Conservation (phyloP, 2,797 vertebrate genomes). For the Acanthopagrus latus region DNA sequence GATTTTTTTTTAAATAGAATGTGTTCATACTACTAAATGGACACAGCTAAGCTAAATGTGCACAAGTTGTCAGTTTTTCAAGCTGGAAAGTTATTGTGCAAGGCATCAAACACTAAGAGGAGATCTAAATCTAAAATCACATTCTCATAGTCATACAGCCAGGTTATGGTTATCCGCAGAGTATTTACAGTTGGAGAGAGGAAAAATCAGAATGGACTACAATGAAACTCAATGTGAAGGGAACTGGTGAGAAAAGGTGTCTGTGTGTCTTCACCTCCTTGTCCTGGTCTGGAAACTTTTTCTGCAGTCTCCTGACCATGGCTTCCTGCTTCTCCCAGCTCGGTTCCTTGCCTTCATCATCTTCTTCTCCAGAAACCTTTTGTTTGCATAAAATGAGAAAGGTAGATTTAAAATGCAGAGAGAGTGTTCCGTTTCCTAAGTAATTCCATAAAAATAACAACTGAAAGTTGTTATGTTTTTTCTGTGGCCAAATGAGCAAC, state of each 20-base stretch:
- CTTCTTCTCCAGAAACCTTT: slow-evolving; percentile 73
- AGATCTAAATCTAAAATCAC: background rate
- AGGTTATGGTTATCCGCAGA: background rate
- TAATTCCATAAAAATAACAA: background rate
- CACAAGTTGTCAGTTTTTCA: background rate
- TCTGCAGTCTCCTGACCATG: slow-evolving; percentile 91
- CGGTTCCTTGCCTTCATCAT: slow-evolving; percentile 75
- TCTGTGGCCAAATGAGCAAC: background rate
- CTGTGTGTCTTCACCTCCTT: slow-evolving; percentile 86
- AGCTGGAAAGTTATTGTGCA: background rate
- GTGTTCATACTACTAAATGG: background rate
- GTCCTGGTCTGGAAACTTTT: slow-evolving; percentile 90
- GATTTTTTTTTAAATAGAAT: background rate
- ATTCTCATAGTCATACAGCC: background rate
- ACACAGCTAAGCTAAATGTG: background rate
- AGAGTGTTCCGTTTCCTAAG: background rate
- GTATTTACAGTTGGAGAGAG: background rate
- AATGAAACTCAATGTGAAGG: background rate
- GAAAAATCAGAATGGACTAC: background rate
- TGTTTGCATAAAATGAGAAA: background rate
- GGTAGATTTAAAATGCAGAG: background rate
- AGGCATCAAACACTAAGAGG: background rate
- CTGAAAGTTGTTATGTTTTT: background rate
- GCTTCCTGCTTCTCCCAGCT: slow-evolving; percentile 89
- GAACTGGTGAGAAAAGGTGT: background rate